Base-by-base conservation (phyloP, 1,140 invertebrate species). In the Sycophila sp. region DNA sequence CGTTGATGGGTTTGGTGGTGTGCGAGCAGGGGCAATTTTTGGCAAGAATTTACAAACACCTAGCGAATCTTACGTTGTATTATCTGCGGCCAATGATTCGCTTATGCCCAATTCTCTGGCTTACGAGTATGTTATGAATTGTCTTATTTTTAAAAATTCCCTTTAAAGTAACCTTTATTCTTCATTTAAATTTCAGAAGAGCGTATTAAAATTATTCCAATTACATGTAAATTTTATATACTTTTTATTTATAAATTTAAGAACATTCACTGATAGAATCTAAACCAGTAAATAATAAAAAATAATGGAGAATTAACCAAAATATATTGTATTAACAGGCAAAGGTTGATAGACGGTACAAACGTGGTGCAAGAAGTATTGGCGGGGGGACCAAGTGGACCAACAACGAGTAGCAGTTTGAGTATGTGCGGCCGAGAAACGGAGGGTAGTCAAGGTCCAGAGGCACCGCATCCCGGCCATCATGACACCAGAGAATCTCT, bases 31-130 rank as follows among this genome's bases (percentile, higher is more conserved):
- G 95, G 66, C 85, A 98, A 5, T n/a, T n/a, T 87, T 97, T 22
- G 96, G 92, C 83, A 98, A 96, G 96, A 94, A 98, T 85, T 86
- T 98, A 6, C 88, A 89, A 55, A 89, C 90, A 64, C 93, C 95
- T 0, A 90, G 89, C 56, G 92, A 95, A n/a, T 97, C 94, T 0
- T 92, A 92, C 71, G 88, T 98, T 2, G 90, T 96, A 53, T 87
- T 94, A 24, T 91, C 92, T 42, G 93, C 94, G 2, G 91, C 93
- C 0, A 90, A 89, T 64, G 95, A 97, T 79, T 82, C 86, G 2
- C 76, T 85, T 28, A 73, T 81, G 58, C 84, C 86, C 69, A 83
- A 82, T 63, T 86, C 85, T 58, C 84, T 89, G 26, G 84, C 79
- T 47, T 91, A 91, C 73, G 87, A 89, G 89, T 91, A 78, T 83